Evolutionary conservation across 1,140 invertebrate species (phyloP), one percentile per base, ranked within the genome.

Genomic region (Chironomus tepperi): DNA sequence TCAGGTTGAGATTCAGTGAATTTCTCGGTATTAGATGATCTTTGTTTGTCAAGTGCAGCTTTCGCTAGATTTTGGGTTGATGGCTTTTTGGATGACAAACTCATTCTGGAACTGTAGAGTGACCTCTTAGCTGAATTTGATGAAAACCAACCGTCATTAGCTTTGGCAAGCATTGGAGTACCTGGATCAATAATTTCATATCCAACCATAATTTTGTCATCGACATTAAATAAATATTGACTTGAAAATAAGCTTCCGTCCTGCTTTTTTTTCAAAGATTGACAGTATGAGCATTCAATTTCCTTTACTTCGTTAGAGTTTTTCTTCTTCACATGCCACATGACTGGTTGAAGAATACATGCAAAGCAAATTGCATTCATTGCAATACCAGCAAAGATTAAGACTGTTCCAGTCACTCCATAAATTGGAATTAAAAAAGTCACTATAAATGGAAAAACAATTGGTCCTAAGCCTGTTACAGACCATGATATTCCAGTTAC

Each of bases 211-310:
- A 85, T 79, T 16, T 84, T 84, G 77, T 89, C 85, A 77, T 89
- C 88, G 77, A 89, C 86, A 78, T 89, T 89, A 77, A 87, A 88
- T 24, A 89, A 81, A 79, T 89, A 89, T 78, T 89, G 88, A 79
- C 88, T 89, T 74, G 87, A 87, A 78, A 88, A 86, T 42, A 87
- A 80, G 75, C 85, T 82, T 3, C 83, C 78, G 75, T 82, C 83
- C 76, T 84, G 78, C 0, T 78, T 79, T 7, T 80, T 80, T 3
- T 76, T 76, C 47, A 79, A 77, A 75, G 78, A 73, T 73, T 79
- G 42, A 75, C 81, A 82, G n/a, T 79, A 81, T n/a, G 77, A 75
- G 19, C 81, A 82, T 75, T 81, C 79, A 72, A 16, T 79, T 72
- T 73, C 8, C 21, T 67, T 7, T 0, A 67, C 8, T 72, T 70